Percentiles rank a stretch among this genome's conserved stretches.
Evolutionary conservation across 2,113 vertebrate species (phyloP).

Genomic region (Ploceus nigricollis): DNA sequence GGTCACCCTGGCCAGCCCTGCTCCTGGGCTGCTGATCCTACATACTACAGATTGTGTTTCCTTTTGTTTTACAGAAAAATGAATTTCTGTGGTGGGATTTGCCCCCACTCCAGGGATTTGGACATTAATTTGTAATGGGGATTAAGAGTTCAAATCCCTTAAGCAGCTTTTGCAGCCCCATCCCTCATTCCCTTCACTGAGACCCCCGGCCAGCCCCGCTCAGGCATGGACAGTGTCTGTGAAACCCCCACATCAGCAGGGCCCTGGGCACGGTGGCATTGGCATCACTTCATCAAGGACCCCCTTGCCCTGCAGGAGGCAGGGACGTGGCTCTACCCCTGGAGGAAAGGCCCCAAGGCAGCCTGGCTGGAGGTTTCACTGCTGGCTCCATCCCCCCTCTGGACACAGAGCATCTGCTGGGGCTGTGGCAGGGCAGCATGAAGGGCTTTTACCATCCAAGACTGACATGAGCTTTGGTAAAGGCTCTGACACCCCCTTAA

Average conservation of each 20-base stretch:
- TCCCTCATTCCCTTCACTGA: neutral
- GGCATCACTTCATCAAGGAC: neutral
- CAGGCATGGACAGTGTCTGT: rapidly evolving
- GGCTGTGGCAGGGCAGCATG: neutral
- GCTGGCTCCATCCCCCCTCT: rapidly evolving
- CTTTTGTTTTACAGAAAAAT: slow-evolving; percentile 7
- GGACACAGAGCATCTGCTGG: neutral
- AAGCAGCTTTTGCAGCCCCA: slow-evolving; percentile 51
- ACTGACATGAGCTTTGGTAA: neutral
- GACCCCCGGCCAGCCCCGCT: rapidly evolving
- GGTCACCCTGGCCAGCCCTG: neutral
- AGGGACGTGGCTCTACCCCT: neutral
- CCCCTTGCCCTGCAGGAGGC: rapidly evolving
- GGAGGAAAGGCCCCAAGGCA: neutral
- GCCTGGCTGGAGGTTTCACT: neutral
- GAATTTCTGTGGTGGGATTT: slow-evolving; percentile 46
- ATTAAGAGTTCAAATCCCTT: slow-evolving; percentile 60
- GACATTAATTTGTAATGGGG: slow-evolving; percentile 53
- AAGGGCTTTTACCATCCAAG: neutral
- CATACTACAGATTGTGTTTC: neutral
- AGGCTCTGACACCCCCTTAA: neutral
- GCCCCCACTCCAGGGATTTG: slow-evolving; percentile 32
- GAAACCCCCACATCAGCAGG: neutral
- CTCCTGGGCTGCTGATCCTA: neutral
- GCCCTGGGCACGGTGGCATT: rapidly evolving